Evolutionary conservation across 2,113 vertebrate species (phyloP), one percentile per base, ranked within the genome.

Genomic region (Mormoops blainvillei): DNA sequence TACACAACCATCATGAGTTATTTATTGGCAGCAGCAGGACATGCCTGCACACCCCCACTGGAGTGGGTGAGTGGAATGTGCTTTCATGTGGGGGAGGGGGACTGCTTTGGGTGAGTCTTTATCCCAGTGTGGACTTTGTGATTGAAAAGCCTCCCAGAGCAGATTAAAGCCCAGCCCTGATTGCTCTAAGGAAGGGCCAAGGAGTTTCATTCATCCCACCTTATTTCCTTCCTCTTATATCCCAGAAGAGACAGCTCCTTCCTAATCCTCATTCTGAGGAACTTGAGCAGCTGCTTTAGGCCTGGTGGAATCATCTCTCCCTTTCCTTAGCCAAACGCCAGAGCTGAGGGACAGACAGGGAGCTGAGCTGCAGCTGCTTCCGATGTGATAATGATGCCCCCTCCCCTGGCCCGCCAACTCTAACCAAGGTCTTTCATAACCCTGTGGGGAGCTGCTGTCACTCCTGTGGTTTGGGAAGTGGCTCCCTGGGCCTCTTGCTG

Each of bases 381-480:
- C 83, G 89, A 97, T 89, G 95, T 93, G 97, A 97, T 97, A 97
- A 94, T 95, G 94, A 82, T 74, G 96, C 94, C 89, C 96, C 93
- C 94, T 91, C 95, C 91, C 89, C 89, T 4, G 54, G 91, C 94
- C 95, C 73, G 71, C 92, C 96, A 91, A 63, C 93, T 96, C 95
- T 41, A 93, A 80, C 97, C 87, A 26, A 91, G 93, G 87, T 94
- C 97, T 98, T 97, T 98, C 97, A 96, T 96, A 97, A 97, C 89
- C 78, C 94, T 94, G 95, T 68, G 97, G 97, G 93, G 94, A 94
- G 97, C 94, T 97, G 97, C 97, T 96, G 96, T 92, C 96, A 94
- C 96, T 94, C 96, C 93, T 96, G 97, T 95, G 97, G 97, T 97
- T 97, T 97, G 97, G 97, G 97, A 98, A 97, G 95, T 97, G 89